Percentiles rank a stretch among this genome's conserved stretches.
Conservation (phyloP, 2,888 invertebrate species). For the Drosophila monieri region DNA sequence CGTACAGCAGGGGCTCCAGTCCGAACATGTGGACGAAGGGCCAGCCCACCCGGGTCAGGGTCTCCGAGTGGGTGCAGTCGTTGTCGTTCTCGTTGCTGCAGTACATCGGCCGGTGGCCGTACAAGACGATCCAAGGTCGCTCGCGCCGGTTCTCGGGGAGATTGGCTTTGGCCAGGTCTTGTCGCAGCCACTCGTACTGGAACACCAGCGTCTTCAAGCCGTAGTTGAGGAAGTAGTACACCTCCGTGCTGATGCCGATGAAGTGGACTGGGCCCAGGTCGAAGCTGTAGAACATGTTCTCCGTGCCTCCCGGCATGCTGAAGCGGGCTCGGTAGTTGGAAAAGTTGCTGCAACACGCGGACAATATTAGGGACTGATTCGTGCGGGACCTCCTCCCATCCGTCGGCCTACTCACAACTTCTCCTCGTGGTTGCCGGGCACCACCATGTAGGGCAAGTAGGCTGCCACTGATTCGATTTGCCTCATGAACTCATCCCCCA, state of each 20-base stretch:
- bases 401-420: slow-evolving; percentile 86
- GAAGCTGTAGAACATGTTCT: slow-evolving; percentile 93
- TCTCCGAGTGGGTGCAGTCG: slow-evolving; percentile 89
- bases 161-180: slow-evolving; percentile 91
- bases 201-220: slow-evolving; percentile 92
- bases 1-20: slow-evolving; percentile 93
- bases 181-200: slow-evolving; percentile 94
- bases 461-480: slow-evolving; percentile 96
- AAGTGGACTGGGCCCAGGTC: slow-evolving; percentile 96
- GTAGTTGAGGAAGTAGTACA: slow-evolving; percentile 96
- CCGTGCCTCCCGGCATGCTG: slow-evolving; percentile 92
- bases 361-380: background rate
- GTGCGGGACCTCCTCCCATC: slow-evolving; percentile 82
- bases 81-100: slow-evolving; percentile 93
- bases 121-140: slow-evolving; percentile 93
- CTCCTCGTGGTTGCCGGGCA: slow-evolving; percentile 96
- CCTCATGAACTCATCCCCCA: slow-evolving; percentile 97
- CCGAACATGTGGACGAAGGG: slow-evolving; percentile 88
- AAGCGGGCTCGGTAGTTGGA: slow-evolving; percentile 96
- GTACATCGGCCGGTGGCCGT: slow-evolving; percentile 96
- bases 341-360: slow-evolving; percentile 90
- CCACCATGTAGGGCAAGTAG: slow-evolving; percentile 95
- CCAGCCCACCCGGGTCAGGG: slow-evolving; percentile 88
- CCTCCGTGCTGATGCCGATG: slow-evolving; percentile 96
- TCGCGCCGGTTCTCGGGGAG: slow-evolving; percentile 89